Evolutionary conservation across 2,797 vertebrate species (phyloP), one percentile per base, ranked within the genome.

Genomic region (Danio aesculapii): DNA sequence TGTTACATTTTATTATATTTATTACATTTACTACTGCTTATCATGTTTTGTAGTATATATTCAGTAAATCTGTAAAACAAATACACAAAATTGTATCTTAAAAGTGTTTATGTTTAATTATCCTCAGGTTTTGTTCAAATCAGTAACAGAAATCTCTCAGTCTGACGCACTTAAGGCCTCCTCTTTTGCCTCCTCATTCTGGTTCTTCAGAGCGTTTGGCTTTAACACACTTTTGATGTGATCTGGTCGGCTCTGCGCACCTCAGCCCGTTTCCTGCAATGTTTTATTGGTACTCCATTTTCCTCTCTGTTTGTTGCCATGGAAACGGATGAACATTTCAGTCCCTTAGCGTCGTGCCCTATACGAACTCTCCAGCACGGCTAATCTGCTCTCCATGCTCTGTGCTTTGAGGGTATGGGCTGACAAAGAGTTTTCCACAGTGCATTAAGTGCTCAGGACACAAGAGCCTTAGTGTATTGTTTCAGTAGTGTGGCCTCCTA

Each of bases 241-340:
- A 72, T 70, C 55, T 63, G 61, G 19, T 73, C 63, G 62, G 72
- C 62, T 43, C 53, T 75, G 30, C 57, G 44, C 49, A 79, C 66
- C 41, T 77, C 53, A 49, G 53, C 66, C 55, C 62, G 73, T 67
- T 62, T 68, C 52, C 57, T 64, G 55, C 30, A 1, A 61, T 66
- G 66, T 83, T 84, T 77, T 67, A 77, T 80, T 79, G 75, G 71
- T 66, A 69, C 73, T 83, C 63, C 73, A 67, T 66, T 71, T 62
- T 75, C 62, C 68, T 52, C n/a, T 81, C 63, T 76, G 66, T 57
- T 67, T 67, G 88, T 89, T 87, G 81, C 87, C 76, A 85, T 89
- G 75, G 87, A 84, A 89, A 91, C 88, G 44, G 71, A 62, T 57
- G 77, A 73, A 72, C 46, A 11, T 76, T 82, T 73, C 44, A 43